Evolutionary conservation across 2,888 invertebrate species (phyloP), one percentile per base, ranked within the genome.

Genomic region (Adelphocoris suturalis): DNA sequence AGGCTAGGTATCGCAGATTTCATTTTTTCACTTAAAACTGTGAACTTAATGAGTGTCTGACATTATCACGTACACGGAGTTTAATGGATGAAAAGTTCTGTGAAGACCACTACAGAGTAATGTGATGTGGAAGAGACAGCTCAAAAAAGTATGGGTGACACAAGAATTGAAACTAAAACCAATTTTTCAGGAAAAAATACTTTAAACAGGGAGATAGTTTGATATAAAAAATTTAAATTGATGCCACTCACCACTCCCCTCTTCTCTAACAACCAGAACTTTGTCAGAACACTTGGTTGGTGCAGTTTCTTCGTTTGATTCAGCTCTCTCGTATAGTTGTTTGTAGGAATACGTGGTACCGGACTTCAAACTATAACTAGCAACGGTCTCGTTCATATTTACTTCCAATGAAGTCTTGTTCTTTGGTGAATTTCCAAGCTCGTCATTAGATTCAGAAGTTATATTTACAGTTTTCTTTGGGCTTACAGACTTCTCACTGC

Each of bases 211-310:
- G 2, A 4, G 37, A 37, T 4, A 4, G 37, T 37, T 37, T 4
- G 2, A 37, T 37, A 37, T 7, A 37, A 37, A 37, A 4, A 37
- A 37, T 37, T 37, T 4, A 4, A 4, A 7, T 37, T 4, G 7
- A 37, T 4, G 37, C 37, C 37, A 68, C 68, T 68, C 68, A 68
- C 68, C 68, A 27, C 9, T 12, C 27, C 5, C 27, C 12, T 23
- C 23, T n/a, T 68, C 68, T 68, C 68, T 4, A 23, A 68, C 23
- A 68, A 68, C 68, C 19, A 68, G 68, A 68, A 68, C 68, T 23
- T 68, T 68, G 68, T 23, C 68, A 68, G 68, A 68, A 27, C 68
- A 23, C 9, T 27, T 19, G 68, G 23, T 11, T 68, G 19, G 23
- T 12, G 68, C 23, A 27, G 19, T 23, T 19, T 3, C 16, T 19